Evolutionary conservation across 2,113 vertebrate genomes (phyloP), one percentile per base, ranked within the genome.

Genomic region (Pipa parva): DNA sequence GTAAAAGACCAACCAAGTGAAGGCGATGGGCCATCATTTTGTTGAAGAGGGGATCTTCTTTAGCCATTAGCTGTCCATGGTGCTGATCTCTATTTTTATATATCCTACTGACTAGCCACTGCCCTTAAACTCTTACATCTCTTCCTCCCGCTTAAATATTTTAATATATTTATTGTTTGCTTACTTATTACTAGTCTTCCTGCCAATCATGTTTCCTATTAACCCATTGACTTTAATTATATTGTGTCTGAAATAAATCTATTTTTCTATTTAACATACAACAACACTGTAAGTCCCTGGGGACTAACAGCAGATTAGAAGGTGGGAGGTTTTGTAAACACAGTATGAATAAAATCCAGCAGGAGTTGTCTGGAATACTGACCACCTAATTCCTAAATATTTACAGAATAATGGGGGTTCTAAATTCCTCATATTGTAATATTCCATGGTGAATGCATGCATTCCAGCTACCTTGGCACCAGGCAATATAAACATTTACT

Each of bases 11-110:
- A 20, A 81, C 51, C 1, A 81, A 29, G n/a, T 71, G 58, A n/a
- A 81, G 29, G 15, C 76, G 72, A 1, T 72, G 54, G 65, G 60
- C 77, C 29, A 64, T 60, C 80, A 84, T 81, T 49, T 73, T 80
- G 71, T 68, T 59, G 42, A 58, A 49, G 2, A 18, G 29, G 29
- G 21, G 46, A 28, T 17, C 13, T 1, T 37, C 21, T 17, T 18
- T 52, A 17, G 7, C 2, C 29, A n/a, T 60, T 24, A 42, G 22
- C 46, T 60, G 48, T 42, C 65, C 37, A 21, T 60, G 46, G 65
- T 69, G 15, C 46, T 59, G 46, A 51, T 18, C 25, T 26, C 13
- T 15, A 45, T 31, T 42, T 69, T 60, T 69, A 69, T 60, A 69
- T 8, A 24, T 52, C 21, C 46, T 24, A 5, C 39, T 42, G 17